Base-by-base conservation (phyloP, 1,140 invertebrate species). In the Drosophila dunni region DNA sequence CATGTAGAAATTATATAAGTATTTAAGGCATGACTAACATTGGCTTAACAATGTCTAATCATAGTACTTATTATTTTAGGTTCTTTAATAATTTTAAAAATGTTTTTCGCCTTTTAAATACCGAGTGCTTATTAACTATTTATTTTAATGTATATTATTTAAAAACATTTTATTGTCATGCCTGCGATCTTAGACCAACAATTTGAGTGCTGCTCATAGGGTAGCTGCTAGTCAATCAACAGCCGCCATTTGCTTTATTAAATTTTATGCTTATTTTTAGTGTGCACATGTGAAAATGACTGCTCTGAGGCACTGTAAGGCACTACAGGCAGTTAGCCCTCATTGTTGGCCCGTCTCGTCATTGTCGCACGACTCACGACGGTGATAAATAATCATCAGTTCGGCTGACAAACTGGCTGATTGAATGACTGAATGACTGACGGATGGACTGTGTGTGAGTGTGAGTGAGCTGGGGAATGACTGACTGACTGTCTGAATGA, bases 311-410 rank as follows among this genome's bases (percentile, higher is more conserved):
- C 42, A 38, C 11, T n/a, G 13, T 29, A 50, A 66, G 48, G 46
- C 15, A 57, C 1, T 29, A 6, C 50, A 66, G 53, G 46, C 15
- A 57, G 51, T 17, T 29, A 34, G 57, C 79, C 58, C 53, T 50
- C 72, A 61, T 75, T 67, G 44, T 64, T 70, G 73, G 60, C 53
- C 67, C 36, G 73, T 74, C 85, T 89, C 81, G 71, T 89, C 85
- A 89, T 89, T 89, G 85, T 89, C 84, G 84, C 84, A 89, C 84
- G 84, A 89, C 84, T 89, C 81, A 84, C 84, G 84, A 89, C 84
- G 77, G 84, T 89, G 84, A 89, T 89, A 89, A 89, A 89, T 89
- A 89, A 89, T 89, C 84, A 84, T 84, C 80, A 80, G 84, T 75
- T 78, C 48, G 58, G 51, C 15, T 29, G 38, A 38, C 53, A 53